phyloP scores from a whole-genome alignment of 2,113 vertebrate genomes.

The Fregetta grallaria region DNA sequence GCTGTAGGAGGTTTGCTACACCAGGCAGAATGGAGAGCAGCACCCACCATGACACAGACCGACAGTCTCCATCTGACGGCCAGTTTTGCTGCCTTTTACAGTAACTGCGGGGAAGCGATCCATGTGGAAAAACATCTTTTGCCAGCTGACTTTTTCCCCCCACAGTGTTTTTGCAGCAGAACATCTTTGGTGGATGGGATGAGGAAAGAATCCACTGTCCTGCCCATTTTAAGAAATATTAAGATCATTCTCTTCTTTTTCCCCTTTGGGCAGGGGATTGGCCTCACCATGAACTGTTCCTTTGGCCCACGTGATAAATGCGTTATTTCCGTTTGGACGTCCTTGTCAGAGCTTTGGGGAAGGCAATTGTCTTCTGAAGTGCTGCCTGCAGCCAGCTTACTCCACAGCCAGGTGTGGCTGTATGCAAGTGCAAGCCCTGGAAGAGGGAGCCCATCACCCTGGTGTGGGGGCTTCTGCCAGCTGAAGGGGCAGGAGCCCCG shows the following conservation, averaged over 20 bases:
- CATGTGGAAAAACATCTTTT: background rate
- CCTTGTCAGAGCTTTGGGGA: background rate
- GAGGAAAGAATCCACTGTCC: background rate
- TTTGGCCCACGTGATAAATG: background rate
- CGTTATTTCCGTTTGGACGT: background rate
- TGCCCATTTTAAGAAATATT: background rate
- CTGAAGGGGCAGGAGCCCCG: background rate
- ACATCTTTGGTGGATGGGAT: background rate
- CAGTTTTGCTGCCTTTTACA: background rate
- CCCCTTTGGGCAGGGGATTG: background rate
- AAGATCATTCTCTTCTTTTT: background rate
- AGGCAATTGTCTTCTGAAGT: background rate
- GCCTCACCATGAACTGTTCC: background rate
- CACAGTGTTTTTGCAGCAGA: background rate
- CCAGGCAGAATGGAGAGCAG: background rate
- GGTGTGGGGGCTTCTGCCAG: background rate
- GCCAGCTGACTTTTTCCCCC: background rate
- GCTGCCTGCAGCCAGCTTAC: background rate
- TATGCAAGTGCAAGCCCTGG: background rate
- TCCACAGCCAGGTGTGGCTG: background rate
- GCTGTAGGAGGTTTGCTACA: background rate
- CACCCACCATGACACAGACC: background rate
- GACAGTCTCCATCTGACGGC: background rate
- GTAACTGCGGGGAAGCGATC: rapidly evolving
- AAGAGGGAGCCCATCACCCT: background rate